A percentile compares a stretch with the other conserved stretches of the same genome.
phyloP scores from a whole-genome alignment of 1,140 invertebrate species.

The Eupristina koningsbergeri region DNA sequence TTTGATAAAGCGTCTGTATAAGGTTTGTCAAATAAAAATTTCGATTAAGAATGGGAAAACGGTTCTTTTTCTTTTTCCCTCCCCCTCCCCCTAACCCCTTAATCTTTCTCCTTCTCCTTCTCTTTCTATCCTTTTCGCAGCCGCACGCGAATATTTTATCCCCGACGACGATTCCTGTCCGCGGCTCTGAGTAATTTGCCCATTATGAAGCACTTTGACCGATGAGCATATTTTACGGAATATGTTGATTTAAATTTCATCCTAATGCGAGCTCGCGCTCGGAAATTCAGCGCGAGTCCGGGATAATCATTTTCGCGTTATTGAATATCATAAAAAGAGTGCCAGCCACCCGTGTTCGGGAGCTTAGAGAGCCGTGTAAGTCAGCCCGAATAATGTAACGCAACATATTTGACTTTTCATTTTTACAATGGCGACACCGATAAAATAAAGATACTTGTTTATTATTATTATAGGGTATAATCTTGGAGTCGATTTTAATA shows the following conservation, averaged over 20 bases:
- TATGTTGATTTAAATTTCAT: slow-evolving; percentile 17
- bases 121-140: background rate
- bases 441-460: background rate
- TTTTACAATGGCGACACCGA: background rate
- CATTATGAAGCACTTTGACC: slow-evolving; percentile 18
- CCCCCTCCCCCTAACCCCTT: too few species aligned
- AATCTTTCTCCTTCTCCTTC: too few species aligned
- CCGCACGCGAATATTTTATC: background rate
- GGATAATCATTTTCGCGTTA: background rate
- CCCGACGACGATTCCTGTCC: background rate
- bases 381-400: background rate
- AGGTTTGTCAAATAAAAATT: background rate
- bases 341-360: background rate
- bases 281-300: background rate
- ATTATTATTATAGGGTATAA: background rate
- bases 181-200: background rate
- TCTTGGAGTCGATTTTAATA: background rate
- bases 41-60: background rate
- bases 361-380: background rate
- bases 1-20: background rate
- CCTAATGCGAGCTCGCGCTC: background rate
- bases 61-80: too few species aligned
- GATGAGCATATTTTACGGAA: slow-evolving; percentile 2
- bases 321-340: background rate
- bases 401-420: background rate